Percentiles rank a stretch among this genome's conserved stretches.
Evolutionary conservation across 2,888 invertebrate genomes (phyloP).

Genomic region (Caenorhabditis plicata): DNA sequence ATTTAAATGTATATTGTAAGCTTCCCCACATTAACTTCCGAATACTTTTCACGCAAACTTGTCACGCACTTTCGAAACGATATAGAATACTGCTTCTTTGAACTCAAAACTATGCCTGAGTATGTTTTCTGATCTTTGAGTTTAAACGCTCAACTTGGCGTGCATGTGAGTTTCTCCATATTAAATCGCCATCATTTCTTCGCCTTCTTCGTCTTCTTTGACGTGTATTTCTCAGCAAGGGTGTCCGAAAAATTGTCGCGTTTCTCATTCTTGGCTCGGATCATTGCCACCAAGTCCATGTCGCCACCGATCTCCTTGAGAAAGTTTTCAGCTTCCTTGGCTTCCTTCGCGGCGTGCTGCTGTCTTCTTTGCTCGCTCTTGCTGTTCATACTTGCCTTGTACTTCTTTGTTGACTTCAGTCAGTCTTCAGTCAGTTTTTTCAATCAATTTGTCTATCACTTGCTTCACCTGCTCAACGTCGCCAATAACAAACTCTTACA

Average conservation of each 20-base stretch:
- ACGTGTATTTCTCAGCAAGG: slow-evolving; percentile 40
- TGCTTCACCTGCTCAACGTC: slow-evolving; percentile 15
- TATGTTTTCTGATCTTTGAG: too few species aligned
- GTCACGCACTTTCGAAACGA: too few species aligned
- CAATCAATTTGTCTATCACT: slow-evolving; percentile 28
- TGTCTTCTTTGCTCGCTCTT: slow-evolving; percentile 27
- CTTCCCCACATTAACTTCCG: too few species aligned
- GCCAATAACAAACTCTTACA: slow-evolving; percentile 48
- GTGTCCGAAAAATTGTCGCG: slow-evolving; percentile 29
- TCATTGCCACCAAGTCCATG: slow-evolving; percentile 30
- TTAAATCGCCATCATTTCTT: slow-evolving; percentile 18
- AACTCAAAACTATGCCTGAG: too few species aligned
- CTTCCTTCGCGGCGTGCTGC: slow-evolving; percentile 46
- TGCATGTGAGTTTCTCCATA: too few species aligned
- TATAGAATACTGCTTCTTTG: too few species aligned
- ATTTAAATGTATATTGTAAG: too few species aligned
- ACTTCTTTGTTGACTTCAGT: slow-evolving; percentile 35
- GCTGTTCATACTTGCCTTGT: slow-evolving; percentile 23
- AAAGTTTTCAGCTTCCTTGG: slow-evolving; percentile 47
- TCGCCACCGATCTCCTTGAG: slow-evolving; percentile 37
- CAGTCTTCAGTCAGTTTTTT: too few species aligned
- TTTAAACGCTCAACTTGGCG: too few species aligned
- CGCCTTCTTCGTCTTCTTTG: slow-evolving; percentile 30
- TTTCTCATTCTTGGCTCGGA: slow-evolving; percentile 25
- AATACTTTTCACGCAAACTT: too few species aligned